Evolutionary conservation across 2,888 invertebrate species (phyloP).

Genomic region (Schizaphis graminum): DNA sequence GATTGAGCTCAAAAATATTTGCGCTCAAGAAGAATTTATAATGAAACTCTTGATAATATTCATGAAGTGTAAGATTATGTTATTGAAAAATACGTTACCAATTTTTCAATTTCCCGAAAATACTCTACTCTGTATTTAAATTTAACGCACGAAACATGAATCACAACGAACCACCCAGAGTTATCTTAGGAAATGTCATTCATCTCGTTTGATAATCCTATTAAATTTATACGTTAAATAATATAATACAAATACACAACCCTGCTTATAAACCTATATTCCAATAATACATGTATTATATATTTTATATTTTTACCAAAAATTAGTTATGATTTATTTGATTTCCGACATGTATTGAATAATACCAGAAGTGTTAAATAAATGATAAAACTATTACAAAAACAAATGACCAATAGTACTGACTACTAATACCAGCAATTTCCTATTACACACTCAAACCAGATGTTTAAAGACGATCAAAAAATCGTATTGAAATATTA

Average conservation of each 20-base stretch:
- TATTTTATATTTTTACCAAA: background rate
- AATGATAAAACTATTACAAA: background rate
- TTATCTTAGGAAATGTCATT: background rate
- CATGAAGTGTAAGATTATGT: background rate
- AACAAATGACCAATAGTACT: background rate
- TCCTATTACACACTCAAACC: background rate
- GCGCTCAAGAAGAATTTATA: background rate
- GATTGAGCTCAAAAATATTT: background rate
- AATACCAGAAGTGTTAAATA: background rate
- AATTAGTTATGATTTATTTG: background rate
- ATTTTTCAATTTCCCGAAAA: slow-evolving; percentile 4
- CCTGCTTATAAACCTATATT: background rate
- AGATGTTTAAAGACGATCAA: background rate
- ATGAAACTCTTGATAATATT: background rate
- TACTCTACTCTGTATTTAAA: background rate
- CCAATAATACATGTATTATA: background rate
- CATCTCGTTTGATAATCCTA: background rate
- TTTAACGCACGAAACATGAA: background rate
- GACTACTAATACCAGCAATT: background rate
- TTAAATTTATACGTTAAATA: background rate
- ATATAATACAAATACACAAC: background rate
- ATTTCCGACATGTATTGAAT: background rate
- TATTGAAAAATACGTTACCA: background rate
- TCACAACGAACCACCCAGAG: background rate
- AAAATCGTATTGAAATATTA: too few relatives aligned